These are phyloP conservation scores for Helicorthomorpha holstii DNA, from an alignment of 1,140 invertebrate species.

Conservation along the genomic window DNA sequence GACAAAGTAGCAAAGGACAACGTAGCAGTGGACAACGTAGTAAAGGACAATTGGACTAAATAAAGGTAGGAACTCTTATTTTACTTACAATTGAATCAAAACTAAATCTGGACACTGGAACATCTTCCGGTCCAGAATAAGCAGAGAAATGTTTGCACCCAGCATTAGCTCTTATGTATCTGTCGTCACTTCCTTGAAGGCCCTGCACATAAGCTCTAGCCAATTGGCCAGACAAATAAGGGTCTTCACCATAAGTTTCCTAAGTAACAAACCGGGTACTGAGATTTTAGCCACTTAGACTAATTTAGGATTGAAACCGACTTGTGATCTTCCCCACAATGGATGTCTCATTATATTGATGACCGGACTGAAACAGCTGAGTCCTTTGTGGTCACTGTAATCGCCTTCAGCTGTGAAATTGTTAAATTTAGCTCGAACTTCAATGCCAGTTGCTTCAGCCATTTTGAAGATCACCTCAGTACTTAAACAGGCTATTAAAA, in stretches of 20 bases:
- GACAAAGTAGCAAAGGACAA: too few relatives aligned
- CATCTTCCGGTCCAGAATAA: constrained; percentile 22
- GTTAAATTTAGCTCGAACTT: constrained; percentile 21
- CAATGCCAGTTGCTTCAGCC: constrained; percentile 18
- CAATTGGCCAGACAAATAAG: constrained; percentile 18
- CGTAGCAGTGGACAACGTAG: too few relatives aligned
- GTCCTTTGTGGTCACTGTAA: constrained; percentile 17
- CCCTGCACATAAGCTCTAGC: constrained; percentile 18
- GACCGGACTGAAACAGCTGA: constrained; percentile 23
- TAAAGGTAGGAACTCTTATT: too few relatives aligned
- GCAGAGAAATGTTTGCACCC: constrained; percentile 24
- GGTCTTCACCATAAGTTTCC: constrained; percentile 29
- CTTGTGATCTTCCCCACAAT: constrained; percentile 23
- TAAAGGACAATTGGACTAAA: too few relatives aligned
- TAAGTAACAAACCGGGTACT: constrained; percentile 7
- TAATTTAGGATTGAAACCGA: neutral
- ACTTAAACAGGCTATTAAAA: constrained; percentile 11
- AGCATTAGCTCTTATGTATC: constrained; percentile 19
- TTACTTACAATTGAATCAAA: constrained; percentile 22
- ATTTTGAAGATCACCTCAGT: constrained; percentile 16
- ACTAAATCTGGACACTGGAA: constrained; percentile 17
- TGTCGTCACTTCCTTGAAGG: constrained; percentile 19
- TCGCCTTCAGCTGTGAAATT: constrained; percentile 15
- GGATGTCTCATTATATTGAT: constrained; percentile 25
- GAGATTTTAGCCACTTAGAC: neutral